Base-by-base conservation (phyloP, 1,140 invertebrate genomes). In the Drosophila ohnishii region DNA sequence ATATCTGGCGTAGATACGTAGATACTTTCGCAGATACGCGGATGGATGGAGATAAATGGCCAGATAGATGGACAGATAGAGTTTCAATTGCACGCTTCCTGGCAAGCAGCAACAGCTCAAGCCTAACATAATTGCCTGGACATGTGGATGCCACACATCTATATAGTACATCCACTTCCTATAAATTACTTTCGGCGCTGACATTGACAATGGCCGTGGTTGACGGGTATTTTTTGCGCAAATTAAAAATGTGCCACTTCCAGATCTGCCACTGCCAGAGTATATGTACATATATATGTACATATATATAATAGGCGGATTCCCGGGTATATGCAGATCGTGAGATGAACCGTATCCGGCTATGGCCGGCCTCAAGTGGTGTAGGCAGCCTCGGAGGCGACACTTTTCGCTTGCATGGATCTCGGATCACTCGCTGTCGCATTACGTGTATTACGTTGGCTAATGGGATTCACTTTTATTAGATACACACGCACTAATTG, bases 291-390 rank as follows among this genome's bases (percentile, higher is more conserved):
- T 37, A 30, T 10, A 30, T 19, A 16, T 11, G 10, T 45, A 19
- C 19, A n/a, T n/a, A 4, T 35, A 39, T 66, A 45, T 35, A 39
- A 34, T 55, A 55, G 16, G 16, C 16, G 16, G 50, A 28, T 3
- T 34, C 13, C 16, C 70, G 65, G 60, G 62, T 65, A 58, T 78
- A 79, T 59, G 44, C 42, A 71, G 67, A 66, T 64, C 60, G 73
- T 82, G 75, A 88, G 80, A 87, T 88, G 84, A 88, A 87, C 80
- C 74, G 73, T 84, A 87, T 87, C 84, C 84, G 84, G 84, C 84
- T 88, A 48, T 42, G 44, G 51, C 66, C 55, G 44, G 44, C 47
- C 25, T n/a, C 61, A 69, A 82, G 42, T 79, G 42, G 37, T 51
- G 35, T 42, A 58, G 44, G 34, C 67, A 59, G 55, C 39, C 25